These are phyloP conservation scores for Rhopalosiphum maidis DNA, from an alignment of 1,140 invertebrate genomes.

Conservation along the genomic window DNA sequence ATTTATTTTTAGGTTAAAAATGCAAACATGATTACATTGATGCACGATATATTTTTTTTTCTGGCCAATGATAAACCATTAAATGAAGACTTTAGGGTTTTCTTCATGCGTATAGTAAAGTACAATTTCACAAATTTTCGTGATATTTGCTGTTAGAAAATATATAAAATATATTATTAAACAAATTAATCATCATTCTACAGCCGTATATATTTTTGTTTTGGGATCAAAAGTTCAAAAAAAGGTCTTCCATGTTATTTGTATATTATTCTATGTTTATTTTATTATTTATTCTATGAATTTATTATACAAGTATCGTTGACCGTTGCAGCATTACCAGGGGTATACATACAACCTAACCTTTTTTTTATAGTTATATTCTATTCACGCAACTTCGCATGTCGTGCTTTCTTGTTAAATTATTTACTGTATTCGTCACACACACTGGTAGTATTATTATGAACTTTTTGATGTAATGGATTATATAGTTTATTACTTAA, in stretches of 20 bases:
- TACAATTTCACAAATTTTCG: background rate
- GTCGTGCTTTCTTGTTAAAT: background rate
- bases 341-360: background rate
- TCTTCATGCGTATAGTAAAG: background rate
- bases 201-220: background rate
- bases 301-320: background rate
- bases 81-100: background rate
- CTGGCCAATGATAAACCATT: background rate
- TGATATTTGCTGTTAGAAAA: background rate
- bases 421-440: background rate
- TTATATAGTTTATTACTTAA: background rate
- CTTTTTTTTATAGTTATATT: background rate
- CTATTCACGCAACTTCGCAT: constrained; percentile 29
- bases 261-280: background rate
- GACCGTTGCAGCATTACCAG: background rate
- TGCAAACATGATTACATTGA: background rate
- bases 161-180: background rate
- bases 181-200: background rate
- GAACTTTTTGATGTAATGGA: background rate
- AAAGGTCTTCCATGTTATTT: background rate
- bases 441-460: background rate
- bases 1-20: background rate
- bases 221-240: background rate
- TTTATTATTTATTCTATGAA: constrained; percentile 40
- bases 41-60: background rate